These are phyloP conservation scores for Tyto alba DNA, from an alignment of 2,113 vertebrate species.

Conservation along the genomic window DNA sequence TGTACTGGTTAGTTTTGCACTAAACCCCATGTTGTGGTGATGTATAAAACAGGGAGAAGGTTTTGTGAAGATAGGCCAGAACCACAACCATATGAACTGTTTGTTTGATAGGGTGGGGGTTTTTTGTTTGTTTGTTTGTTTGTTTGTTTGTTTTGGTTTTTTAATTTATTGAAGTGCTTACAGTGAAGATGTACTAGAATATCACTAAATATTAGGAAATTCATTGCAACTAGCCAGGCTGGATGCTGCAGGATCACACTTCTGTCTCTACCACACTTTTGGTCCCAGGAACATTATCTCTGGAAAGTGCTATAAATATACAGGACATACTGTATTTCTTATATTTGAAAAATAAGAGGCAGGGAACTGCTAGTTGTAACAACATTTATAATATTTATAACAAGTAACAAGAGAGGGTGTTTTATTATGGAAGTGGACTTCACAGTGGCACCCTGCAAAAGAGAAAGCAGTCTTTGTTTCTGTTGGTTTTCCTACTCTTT, in stretches of 20 bases:
- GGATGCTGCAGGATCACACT: neutral
- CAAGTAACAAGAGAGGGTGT: neutral
- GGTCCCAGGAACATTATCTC: neutral
- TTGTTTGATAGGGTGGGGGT: neutral
- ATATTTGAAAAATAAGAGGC: neutral
- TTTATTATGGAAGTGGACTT: neutral
- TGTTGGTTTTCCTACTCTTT: neutral
- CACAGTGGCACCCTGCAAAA: neutral
- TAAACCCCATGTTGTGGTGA: neutral
- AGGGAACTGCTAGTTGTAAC: neutral
- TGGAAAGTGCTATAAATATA: neutral
- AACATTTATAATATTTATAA: neutral
- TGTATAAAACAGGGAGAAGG: neutral
- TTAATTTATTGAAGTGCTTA: neutral
- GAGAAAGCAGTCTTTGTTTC: neutral
- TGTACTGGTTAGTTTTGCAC: neutral
- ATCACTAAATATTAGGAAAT: neutral
- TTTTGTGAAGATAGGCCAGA: neutral
- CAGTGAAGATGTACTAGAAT: neutral
- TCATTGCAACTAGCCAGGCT: neutral
- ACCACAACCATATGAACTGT: neutral
- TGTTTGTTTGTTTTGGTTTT: accelerated
- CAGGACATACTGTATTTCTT: neutral
- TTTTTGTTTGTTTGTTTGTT: too few species aligned
- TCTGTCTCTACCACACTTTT: neutral